Conservation (phyloP, 64 coral and sea anemone species). For the Dendronephthya gigantea region DNA sequence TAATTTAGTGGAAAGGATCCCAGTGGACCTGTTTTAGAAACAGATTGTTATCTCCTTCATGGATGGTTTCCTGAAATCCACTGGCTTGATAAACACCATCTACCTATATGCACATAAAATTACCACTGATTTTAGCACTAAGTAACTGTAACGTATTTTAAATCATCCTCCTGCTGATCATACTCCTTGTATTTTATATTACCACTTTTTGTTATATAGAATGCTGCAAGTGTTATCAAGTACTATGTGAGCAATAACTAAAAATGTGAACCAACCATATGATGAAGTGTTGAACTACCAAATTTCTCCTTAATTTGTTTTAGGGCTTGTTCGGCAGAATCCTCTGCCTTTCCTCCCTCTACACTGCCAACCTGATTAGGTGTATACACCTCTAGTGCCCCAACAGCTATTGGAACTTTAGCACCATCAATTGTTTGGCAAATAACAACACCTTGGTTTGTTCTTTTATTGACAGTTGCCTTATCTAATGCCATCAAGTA, state of each 20-base stretch:
- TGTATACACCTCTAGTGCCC: background rate
- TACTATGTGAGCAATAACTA: background rate
- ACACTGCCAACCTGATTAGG: background rate
- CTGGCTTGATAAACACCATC: background rate
- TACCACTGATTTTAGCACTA: background rate
- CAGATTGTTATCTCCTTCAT: background rate
- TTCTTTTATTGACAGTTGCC: background rate
- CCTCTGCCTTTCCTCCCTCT: background rate
- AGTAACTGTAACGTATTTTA: background rate
- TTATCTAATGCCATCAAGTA: background rate
- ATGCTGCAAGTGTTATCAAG: too few relatives aligned
- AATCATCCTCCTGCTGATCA: too few relatives aligned
- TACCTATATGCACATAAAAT: background rate
- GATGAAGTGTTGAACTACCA: background rate
- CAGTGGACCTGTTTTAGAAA: too few relatives aligned
- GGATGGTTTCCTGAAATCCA: background rate
- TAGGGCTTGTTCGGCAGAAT: background rate
- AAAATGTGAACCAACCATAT: background rate
- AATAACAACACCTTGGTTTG: background rate
- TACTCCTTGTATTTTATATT: too few relatives aligned
- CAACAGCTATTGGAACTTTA: background rate
- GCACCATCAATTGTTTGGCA: background rate
- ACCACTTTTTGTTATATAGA: too few relatives aligned
- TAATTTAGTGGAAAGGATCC: too few relatives aligned
- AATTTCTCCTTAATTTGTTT: background rate